A percentile compares a stretch with the other conserved stretches of the same genome.
These are phyloP conservation scores for Acrossocheilus fasciatus DNA, from an alignment of 2,797 vertebrate species.

Conservation along the genomic window DNA sequence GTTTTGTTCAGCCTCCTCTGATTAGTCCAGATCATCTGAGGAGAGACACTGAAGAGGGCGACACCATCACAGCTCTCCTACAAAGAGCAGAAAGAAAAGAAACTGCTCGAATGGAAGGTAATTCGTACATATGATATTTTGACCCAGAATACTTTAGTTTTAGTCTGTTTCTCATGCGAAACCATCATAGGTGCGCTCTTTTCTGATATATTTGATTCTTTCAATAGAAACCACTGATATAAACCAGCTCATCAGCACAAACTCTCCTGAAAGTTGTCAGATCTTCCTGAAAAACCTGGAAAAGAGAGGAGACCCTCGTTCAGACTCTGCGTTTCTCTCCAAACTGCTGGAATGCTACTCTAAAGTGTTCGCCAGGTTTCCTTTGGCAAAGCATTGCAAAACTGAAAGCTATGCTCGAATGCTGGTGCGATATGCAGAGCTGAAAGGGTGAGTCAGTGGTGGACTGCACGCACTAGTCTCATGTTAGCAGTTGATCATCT, in stretches of 20 bases:
- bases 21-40: slow-evolving; percentile 69
- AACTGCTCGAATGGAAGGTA: slow-evolving; percentile 71
- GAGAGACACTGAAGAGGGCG: slow-evolving; percentile 76
- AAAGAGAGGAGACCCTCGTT: slow-evolving; percentile 83
- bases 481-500: not conserved
- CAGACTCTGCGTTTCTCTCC: slow-evolving; percentile 80
- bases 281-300: slow-evolving; percentile 86
- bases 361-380: slow-evolving; percentile 85
- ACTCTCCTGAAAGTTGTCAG: slow-evolving; percentile 89
- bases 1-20: slow-evolving; percentile 69
- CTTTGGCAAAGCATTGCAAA: slow-evolving; percentile 87
- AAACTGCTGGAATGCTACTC: slow-evolving; percentile 90
- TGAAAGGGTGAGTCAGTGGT: slow-evolving; percentile 84
- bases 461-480: not conserved
- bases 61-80: slow-evolving; percentile 82
- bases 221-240: slow-evolving; percentile 86
- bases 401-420: slow-evolving; percentile 90
- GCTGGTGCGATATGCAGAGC: slow-evolving; percentile 92
- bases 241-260: slow-evolving; percentile 84
- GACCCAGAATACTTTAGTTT: not conserved
- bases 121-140: not conserved
- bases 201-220: slow-evolving; percentile 26
- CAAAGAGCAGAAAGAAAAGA: slow-evolving; percentile 71
- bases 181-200: not conserved
- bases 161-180: not conserved